phyloP scores from a whole-genome alignment of 2,113 vertebrate genomes.

The Xiphorhynchus elegans region DNA sequence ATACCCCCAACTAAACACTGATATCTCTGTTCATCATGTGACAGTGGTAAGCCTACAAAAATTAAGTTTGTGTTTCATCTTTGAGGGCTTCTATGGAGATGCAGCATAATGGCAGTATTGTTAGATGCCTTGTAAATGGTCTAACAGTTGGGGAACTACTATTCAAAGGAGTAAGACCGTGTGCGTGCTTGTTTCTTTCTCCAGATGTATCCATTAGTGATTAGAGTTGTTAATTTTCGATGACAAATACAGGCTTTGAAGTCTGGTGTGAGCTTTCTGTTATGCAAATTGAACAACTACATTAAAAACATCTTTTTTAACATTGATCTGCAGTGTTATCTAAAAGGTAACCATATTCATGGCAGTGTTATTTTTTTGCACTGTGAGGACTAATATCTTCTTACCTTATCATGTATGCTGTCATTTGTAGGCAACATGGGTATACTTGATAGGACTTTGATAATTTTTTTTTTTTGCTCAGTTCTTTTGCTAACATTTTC shows the following conservation, averaged over 20 bases:
- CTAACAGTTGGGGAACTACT: background rate
- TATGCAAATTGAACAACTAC: background rate
- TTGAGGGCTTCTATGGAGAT: background rate
- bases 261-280: background rate
- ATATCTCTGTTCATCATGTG: background rate
- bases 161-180: background rate
- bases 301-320: background rate
- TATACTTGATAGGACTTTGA: background rate
- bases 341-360: background rate
- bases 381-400: background rate
- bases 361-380: background rate
- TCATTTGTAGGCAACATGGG: background rate
- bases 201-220: background rate
- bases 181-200: background rate
- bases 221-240: conserved; percentile 11
- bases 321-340: background rate
- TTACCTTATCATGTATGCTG: background rate
- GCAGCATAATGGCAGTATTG: background rate
- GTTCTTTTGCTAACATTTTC: background rate
- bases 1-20: background rate
- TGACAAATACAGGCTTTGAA: background rate
- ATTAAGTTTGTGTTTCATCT: conserved; percentile 3
- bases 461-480: background rate
- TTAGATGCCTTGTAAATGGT: conserved; percentile 2
- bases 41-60: background rate